A percentile compares a stretch with the other conserved stretches of the same genome.
Evolutionary conservation across 1,140 invertebrate genomes (phyloP).

Genomic region (Ostrea edulis): DNA sequence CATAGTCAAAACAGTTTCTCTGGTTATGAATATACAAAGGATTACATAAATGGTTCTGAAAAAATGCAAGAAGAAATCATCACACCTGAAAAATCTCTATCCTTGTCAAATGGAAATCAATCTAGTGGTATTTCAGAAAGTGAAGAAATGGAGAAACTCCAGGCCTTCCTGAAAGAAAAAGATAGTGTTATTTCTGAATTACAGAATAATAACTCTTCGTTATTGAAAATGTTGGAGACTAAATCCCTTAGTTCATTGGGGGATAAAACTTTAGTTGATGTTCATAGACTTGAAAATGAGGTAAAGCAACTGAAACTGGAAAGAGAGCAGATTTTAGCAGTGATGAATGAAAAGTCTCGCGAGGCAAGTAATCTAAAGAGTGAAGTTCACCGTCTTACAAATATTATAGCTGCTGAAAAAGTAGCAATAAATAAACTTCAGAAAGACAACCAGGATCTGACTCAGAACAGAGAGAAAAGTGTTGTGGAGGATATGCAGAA

Average conservation of each 20-base stretch:
- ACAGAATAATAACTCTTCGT: constrained; percentile 71
- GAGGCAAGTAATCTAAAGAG: constrained; percentile 78
- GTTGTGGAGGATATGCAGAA: constrained; percentile 77
- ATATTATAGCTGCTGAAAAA: constrained; percentile 77
- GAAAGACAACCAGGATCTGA: constrained; percentile 74
- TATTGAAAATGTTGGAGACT: constrained; percentile 75
- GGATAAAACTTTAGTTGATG: constrained; percentile 66
- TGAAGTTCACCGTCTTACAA: constrained; percentile 79
- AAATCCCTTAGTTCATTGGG: constrained; percentile 64
- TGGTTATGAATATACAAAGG: background rate
- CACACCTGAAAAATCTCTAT: background rate
- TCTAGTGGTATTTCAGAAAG: constrained; percentile 38
- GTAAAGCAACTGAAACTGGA: constrained; percentile 73
- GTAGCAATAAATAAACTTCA: constrained; percentile 77
- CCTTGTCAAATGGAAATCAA: constrained; percentile 42
- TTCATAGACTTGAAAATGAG: constrained; percentile 75
- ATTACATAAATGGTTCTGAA: background rate
- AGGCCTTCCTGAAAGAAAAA: constrained; percentile 67
- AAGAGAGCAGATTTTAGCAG: constrained; percentile 78
- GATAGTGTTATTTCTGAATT: constrained; percentile 73
- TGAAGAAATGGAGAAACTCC: constrained; percentile 64
- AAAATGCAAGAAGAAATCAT: constrained; percentile 25
- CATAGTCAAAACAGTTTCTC: background rate
- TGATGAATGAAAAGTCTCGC: constrained; percentile 79
- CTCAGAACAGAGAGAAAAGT: constrained; percentile 62